Conservation (phyloP, 2,797 vertebrate genomes). For the Poeciliopsis gracilis region DNA sequence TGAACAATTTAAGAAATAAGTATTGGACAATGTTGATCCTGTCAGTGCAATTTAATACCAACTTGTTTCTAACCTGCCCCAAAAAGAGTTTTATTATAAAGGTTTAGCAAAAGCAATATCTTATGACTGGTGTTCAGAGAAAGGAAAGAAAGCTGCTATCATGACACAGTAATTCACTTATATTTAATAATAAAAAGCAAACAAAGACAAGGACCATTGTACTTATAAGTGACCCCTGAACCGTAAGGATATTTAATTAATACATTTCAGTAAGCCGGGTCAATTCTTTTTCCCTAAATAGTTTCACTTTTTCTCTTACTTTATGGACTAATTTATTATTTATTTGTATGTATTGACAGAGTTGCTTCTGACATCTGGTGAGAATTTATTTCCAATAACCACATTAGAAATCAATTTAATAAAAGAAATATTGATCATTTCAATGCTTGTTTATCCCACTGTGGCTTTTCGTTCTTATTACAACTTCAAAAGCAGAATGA, state of each 20-base stretch:
- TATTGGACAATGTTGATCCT: not conserved
- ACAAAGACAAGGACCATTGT: not conserved
- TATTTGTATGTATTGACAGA: not conserved
- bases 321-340: not conserved
- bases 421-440: not conserved
- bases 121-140: not conserved
- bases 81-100: not conserved
- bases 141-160: not conserved
- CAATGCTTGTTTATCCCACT: not conserved
- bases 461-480: not conserved
- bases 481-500: constrained; percentile 34
- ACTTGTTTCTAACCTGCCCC: not conserved
- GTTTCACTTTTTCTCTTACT: not conserved
- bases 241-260: not conserved
- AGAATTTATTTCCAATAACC: not conserved
- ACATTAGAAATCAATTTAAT: not conserved
- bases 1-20: not conserved
- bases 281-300: not conserved
- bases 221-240: not conserved
- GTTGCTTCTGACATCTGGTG: not conserved
- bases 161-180: not conserved
- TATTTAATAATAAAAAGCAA: not conserved
- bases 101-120: not conserved
- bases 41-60: not conserved
- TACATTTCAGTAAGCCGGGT: not conserved